Percentiles rank a stretch among this genome's conserved stretches.
Evolutionary conservation across 2,797 vertebrate genomes (phyloP).

Genomic region (Spinibarbus caldwelli): DNA sequence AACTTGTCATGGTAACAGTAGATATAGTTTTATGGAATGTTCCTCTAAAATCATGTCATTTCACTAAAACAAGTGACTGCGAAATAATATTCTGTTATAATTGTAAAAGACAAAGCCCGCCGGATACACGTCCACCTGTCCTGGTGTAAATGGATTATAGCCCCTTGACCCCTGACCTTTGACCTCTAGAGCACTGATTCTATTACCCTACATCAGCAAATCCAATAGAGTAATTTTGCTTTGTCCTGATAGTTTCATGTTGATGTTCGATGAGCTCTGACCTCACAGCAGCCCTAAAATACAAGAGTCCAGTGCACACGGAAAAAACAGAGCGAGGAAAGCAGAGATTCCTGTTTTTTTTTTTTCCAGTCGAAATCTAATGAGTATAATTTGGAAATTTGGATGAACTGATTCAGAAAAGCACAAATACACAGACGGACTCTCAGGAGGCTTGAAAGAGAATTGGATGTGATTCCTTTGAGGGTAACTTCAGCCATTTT

Average conservation of each 20-base stretch:
- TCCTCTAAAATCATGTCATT: not conserved
- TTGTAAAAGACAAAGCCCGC: too few relatives aligned
- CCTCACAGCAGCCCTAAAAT: not conserved
- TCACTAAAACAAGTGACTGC: not conserved
- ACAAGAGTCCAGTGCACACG: not conserved
- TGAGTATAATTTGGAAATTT: slow-evolving; percentile 60
- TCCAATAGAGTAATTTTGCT: not conserved
- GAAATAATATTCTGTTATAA: not conserved
- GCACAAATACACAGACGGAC: slow-evolving; percentile 13
- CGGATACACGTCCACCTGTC: not conserved
- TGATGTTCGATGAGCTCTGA: not conserved
- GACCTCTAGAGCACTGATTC: slow-evolving; percentile 1
- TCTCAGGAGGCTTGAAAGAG: not conserved
- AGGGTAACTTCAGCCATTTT: not conserved
- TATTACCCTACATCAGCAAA: not conserved
- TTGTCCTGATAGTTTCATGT: not conserved
- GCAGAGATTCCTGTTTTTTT: slow-evolving; percentile 68
- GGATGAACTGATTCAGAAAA: slow-evolving; percentile 36
- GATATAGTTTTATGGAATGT: too few relatives aligned
- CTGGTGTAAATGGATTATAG: slow-evolving; percentile 21
- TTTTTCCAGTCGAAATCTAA: slow-evolving; percentile 52
- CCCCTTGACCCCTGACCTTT: too few relatives aligned
- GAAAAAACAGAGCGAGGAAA: too few relatives aligned
- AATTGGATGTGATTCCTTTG: not conserved
- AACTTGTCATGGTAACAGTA: not conserved